A percentile compares a stretch with the other conserved stretches of the same genome.
Evolutionary conservation across 2,888 invertebrate species (phyloP).

Genomic region (Leptarthrus brevirostris): DNA sequence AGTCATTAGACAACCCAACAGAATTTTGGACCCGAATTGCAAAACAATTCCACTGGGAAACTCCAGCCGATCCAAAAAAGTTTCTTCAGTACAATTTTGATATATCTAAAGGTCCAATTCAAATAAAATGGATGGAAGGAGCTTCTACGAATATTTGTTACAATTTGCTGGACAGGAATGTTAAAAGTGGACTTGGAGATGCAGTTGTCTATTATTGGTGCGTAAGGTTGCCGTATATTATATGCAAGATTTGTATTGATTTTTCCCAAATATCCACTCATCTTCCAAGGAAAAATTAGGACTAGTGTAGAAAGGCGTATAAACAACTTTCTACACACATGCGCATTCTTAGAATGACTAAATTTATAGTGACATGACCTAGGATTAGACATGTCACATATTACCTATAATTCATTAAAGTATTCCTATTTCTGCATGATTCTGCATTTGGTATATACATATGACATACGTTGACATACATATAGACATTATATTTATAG

Average conservation of each 20-base stretch:
- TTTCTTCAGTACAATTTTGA: conserved; percentile 94
- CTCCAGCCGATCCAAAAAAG: conserved; percentile 77
- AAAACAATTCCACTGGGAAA: conserved; percentile 94
- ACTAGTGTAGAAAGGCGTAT: too few relatives aligned
- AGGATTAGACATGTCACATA: too few relatives aligned
- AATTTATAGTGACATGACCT: too few relatives aligned
- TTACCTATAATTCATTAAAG: too few relatives aligned
- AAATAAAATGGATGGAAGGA: conserved; percentile 94
- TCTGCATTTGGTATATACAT: too few relatives aligned
- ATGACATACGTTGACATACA: too few relatives aligned
- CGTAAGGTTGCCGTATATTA: conserved; percentile 65
- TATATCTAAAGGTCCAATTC: conserved; percentile 86
- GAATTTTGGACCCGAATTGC: conserved; percentile 94
- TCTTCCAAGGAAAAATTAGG: neutral
- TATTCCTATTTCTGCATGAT: too few relatives aligned
- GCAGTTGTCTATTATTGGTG: conserved; percentile 96
- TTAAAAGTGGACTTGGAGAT: conserved; percentile 88
- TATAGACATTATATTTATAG: too few relatives aligned
- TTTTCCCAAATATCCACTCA: conserved; percentile 27
- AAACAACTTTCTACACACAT: too few relatives aligned
- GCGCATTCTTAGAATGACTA: too few relatives aligned
- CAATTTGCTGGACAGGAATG: conserved; percentile 92
- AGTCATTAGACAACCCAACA: conserved; percentile 88
- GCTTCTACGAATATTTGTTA: conserved; percentile 95
- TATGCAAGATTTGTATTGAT: conserved; percentile 43